phyloP scores from a whole-genome alignment of 1,140 invertebrate genomes.

The Drosophila punjabiensis region DNA sequence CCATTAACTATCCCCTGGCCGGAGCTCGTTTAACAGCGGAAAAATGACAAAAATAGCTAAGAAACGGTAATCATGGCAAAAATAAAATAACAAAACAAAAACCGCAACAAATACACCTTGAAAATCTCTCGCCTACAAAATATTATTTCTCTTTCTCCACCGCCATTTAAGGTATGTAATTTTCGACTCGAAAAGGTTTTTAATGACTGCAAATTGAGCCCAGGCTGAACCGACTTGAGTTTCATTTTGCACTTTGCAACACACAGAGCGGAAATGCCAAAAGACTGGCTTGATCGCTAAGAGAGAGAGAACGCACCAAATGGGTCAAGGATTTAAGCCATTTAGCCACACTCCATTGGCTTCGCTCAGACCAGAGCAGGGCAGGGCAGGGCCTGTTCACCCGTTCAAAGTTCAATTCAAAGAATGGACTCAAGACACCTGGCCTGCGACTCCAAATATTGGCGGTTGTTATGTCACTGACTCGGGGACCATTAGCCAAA shows the following conservation, averaged over 20 bases:
- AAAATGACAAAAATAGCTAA: constrained; percentile 43
- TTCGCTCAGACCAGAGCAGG: constrained; percentile 39
- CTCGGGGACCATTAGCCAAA: constrained; percentile 40
- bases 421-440: constrained; percentile 53
- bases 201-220: constrained; percentile 52
- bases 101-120: constrained; percentile 61
- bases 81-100: constrained; percentile 3
- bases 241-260: constrained; percentile 69
- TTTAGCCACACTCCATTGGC: constrained; percentile 75
- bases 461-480: constrained; percentile 68
- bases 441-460: constrained; percentile 64
- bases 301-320: constrained; percentile 56
- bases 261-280: constrained; percentile 67
- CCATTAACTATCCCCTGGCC: constrained; percentile 11
- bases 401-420: constrained; percentile 52
- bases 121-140: constrained; percentile 50
- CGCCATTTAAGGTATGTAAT: constrained; percentile 41
- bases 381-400: constrained; percentile 12
- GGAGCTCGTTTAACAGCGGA: constrained; percentile 41
- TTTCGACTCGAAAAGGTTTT: constrained; percentile 47
- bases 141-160: constrained; percentile 33
- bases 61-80: constrained; percentile 31
- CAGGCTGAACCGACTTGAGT: constrained; percentile 5
- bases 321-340: constrained; percentile 75
- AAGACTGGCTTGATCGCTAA: constrained; percentile 22